phyloP scores from a whole-genome alignment of 2,888 invertebrate species.

The Drosophila prolongata region DNA sequence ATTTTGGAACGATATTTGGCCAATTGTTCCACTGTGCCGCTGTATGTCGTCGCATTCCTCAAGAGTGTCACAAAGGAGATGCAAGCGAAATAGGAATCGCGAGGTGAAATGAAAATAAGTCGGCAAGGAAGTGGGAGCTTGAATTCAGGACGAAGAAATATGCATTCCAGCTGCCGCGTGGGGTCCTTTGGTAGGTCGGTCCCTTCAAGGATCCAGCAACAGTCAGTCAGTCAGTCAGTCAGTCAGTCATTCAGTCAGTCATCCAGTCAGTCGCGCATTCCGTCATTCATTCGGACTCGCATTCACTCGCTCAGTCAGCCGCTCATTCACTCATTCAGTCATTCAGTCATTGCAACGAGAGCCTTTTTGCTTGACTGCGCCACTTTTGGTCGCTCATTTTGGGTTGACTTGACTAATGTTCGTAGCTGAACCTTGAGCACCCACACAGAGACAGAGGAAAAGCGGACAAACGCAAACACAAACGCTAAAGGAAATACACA shows the following conservation, averaged over 20 bases:
- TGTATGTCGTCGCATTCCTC: conserved; percentile 7
- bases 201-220: conserved; percentile 16
- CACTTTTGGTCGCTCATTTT: conserved; percentile 74
- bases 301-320: conserved; percentile 57
- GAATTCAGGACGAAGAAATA: conserved; percentile 32
- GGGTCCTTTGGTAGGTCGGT: conserved; percentile 9
- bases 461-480: conserved; percentile 17
- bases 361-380: conserved; percentile 54
- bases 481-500: neutral
- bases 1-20: neutral
- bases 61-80: conserved; percentile 22
- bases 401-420: conserved; percentile 72
- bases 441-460: conserved; percentile 35
- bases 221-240: too few species aligned
- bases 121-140: conserved; percentile 12
- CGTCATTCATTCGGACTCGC: conserved; percentile 37
- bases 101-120: conserved; percentile 31
- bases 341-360: conserved; percentile 43
- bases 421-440: conserved; percentile 64
- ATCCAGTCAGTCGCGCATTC: conserved; percentile 11
- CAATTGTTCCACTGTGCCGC: conserved; percentile 6
- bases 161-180: conserved; percentile 27
- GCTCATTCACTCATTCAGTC: conserved; percentile 30
- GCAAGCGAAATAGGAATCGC: conserved; percentile 19
- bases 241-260: conserved; percentile 34